Conservation (phyloP, 1,140 invertebrate species). For the Neodiprion fabricii region DNA sequence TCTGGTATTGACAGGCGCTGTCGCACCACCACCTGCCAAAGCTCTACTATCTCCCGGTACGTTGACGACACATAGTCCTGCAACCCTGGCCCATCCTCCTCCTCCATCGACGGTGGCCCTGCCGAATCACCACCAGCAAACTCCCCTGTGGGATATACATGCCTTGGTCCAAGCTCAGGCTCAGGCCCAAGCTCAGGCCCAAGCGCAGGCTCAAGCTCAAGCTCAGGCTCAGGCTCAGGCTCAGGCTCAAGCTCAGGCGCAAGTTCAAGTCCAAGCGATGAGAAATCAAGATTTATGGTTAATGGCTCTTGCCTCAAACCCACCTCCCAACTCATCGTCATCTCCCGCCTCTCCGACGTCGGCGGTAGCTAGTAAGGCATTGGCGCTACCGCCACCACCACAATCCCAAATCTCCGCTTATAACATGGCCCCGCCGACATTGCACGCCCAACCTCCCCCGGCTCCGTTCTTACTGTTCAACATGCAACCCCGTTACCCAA, state of each 20-base stretch:
- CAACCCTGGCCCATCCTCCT: slow-evolving; percentile 54
- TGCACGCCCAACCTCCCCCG: slow-evolving; percentile 48
- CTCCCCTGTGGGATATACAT: slow-evolving; percentile 57
- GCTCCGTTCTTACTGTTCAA: slow-evolving; percentile 54
- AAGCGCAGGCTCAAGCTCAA: slow-evolving; percentile 48
- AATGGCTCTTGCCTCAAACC: slow-evolving; percentile 58
- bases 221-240: slow-evolving; percentile 37
- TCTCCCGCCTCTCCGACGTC: slow-evolving; percentile 46
- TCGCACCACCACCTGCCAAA: slow-evolving; percentile 72
- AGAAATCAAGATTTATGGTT: slow-evolving; percentile 57
- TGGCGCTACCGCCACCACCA: slow-evolving; percentile 49
- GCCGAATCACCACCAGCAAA: slow-evolving; percentile 40
- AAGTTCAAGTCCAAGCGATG: slow-evolving; percentile 20
- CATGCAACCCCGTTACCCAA: slow-evolving; percentile 55
- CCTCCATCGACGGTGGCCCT: slow-evolving; percentile 34
- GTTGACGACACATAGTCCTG: slow-evolving; percentile 69
- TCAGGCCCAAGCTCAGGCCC: slow-evolving; percentile 51
- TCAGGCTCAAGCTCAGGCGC: not conserved
- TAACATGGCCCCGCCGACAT: slow-evolving; percentile 51
- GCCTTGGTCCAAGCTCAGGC: slow-evolving; percentile 55
- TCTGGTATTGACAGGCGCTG: slow-evolving; percentile 88
- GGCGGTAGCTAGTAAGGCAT: slow-evolving; percentile 32
- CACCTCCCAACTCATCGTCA: slow-evolving; percentile 59
- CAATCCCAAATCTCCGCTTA: slow-evolving; percentile 51
- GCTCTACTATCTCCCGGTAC: slow-evolving; percentile 79